phyloP scores from a whole-genome alignment of 2,888 invertebrate species.

The Lithophane leautieri region DNA sequence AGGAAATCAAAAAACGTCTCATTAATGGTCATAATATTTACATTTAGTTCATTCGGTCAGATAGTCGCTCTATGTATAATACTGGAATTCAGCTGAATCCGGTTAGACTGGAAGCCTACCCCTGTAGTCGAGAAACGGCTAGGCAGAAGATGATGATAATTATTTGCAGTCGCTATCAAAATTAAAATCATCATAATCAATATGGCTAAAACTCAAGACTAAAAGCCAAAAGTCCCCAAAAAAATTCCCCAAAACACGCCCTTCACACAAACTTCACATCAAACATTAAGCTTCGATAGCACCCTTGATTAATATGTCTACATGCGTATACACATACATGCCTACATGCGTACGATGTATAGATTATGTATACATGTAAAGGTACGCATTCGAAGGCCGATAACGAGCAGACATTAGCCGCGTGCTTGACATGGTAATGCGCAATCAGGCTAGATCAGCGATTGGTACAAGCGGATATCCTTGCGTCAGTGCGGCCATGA shows the following conservation, averaged over 20 bases:
- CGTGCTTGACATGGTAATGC: conserved; percentile 80
- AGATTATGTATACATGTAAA: conserved; percentile 14
- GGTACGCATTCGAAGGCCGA: conserved; percentile 55
- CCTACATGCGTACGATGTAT: conserved; percentile 5
- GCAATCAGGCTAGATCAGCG: conserved; percentile 78
- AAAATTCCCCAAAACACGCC: not conserved
- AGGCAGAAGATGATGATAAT: too few relatives aligned
- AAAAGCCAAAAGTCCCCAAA: too few relatives aligned
- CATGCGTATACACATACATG: not conserved
- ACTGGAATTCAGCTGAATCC: too few relatives aligned
- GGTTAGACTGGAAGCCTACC: too few relatives aligned
- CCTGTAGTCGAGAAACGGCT: too few relatives aligned
- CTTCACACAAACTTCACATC: not conserved
- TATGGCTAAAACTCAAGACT: too few relatives aligned
- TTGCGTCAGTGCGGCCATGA: conserved; percentile 64
- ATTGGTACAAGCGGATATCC: conserved; percentile 71
- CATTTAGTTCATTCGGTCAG: too few relatives aligned
- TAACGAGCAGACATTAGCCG: conserved; percentile 74
- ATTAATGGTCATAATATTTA: too few relatives aligned
- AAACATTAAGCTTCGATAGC: conserved; percentile 22
- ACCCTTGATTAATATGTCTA: conserved; percentile 27
- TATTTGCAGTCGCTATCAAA: too few relatives aligned
- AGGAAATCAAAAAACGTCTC: too few relatives aligned
- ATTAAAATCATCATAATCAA: too few relatives aligned
- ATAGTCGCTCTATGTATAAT: too few relatives aligned